These are phyloP conservation scores for Stegostoma tigrinum DNA, from an alignment of 2,113 vertebrate genomes.

Conservation along the genomic window DNA sequence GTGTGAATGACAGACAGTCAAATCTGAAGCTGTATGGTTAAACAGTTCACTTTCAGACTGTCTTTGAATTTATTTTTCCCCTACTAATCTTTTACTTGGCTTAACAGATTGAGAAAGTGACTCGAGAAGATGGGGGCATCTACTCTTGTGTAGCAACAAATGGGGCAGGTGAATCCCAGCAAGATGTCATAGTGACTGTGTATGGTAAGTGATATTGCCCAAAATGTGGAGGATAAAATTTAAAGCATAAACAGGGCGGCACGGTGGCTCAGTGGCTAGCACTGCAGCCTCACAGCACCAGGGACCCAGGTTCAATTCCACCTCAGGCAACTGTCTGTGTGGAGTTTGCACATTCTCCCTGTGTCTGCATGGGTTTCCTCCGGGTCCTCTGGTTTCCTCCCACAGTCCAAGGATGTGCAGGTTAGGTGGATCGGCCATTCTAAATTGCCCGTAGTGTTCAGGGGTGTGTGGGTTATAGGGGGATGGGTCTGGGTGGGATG, in stretches of 20 bases:
- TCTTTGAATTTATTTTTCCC: not conserved
- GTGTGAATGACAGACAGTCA: not conserved
- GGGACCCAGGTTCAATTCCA: too few relatives aligned
- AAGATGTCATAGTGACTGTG: conserved; percentile 74
- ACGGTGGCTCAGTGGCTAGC: too few relatives aligned
- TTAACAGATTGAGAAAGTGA: conserved; percentile 48
- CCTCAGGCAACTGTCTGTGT: too few relatives aligned
- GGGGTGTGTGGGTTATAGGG: too few relatives aligned
- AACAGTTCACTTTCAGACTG: not conserved
- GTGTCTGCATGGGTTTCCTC: too few relatives aligned
- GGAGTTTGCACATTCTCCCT: too few relatives aligned
- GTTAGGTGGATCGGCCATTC: too few relatives aligned
- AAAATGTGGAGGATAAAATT: not conserved
- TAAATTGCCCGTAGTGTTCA: too few relatives aligned
- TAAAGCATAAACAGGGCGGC: not conserved
- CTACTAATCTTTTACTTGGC: not conserved
- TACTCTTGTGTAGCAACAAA: conserved; percentile 72
- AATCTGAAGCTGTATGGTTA: not conserved
- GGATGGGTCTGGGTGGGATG: too few relatives aligned
- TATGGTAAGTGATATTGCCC: conserved; percentile 56
- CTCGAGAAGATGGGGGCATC: not conserved
- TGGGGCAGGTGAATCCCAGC: conserved; percentile 71
- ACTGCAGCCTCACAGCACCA: too few relatives aligned
- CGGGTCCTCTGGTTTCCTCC: too few relatives aligned
- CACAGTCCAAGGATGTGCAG: too few relatives aligned